These are phyloP conservation scores for Ectemnius continuus DNA, from an alignment of 2,888 invertebrate genomes.

Conservation along the genomic window DNA sequence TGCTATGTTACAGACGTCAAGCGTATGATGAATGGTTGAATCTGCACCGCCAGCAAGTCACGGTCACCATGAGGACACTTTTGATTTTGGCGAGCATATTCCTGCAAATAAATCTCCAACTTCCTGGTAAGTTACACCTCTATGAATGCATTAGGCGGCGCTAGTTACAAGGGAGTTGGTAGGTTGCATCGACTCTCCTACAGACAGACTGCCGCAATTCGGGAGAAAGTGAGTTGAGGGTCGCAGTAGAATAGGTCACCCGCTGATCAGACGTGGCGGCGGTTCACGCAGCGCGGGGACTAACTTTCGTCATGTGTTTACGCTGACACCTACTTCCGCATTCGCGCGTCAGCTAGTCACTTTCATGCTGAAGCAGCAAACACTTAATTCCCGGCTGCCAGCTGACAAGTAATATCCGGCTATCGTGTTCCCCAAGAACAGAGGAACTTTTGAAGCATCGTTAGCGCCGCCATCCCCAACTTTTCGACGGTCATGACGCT, in stretches of 20 bases:
- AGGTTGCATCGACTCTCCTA: too few species aligned
- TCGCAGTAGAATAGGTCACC: too few species aligned
- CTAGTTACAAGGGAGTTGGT: too few species aligned
- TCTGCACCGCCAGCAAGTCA: conserved; percentile 31
- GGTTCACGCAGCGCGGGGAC: neutral
- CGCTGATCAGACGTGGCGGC: conserved; percentile 8
- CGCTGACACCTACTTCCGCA: conserved; percentile 21
- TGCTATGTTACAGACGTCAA: conserved; percentile 55
- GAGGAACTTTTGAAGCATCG: conserved; percentile 60
- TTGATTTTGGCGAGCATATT: conserved; percentile 66
- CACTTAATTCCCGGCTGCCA: conserved; percentile 68
- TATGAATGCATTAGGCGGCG: too few species aligned
- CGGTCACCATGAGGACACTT: conserved; percentile 67
- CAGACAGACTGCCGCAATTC: too few species aligned
- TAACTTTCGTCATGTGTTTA: conserved; percentile 10
- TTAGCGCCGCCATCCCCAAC: conserved; percentile 46
- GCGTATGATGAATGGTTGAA: conserved; percentile 57
- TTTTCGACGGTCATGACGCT: conserved; percentile 20
- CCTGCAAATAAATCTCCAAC: conserved; percentile 68
- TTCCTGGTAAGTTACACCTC: conserved; percentile 62
- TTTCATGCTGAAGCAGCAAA: conserved; percentile 66
- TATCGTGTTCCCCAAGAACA: conserved; percentile 64
- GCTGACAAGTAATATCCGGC: conserved; percentile 73
- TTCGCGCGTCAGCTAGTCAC: conserved; percentile 52
- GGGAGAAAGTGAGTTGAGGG: too few species aligned